A percentile compares a stretch with the other conserved stretches of the same genome.
These are phyloP conservation scores for Drosophila anomalata DNA, from an alignment of 2,888 invertebrate genomes.

Conservation along the genomic window DNA sequence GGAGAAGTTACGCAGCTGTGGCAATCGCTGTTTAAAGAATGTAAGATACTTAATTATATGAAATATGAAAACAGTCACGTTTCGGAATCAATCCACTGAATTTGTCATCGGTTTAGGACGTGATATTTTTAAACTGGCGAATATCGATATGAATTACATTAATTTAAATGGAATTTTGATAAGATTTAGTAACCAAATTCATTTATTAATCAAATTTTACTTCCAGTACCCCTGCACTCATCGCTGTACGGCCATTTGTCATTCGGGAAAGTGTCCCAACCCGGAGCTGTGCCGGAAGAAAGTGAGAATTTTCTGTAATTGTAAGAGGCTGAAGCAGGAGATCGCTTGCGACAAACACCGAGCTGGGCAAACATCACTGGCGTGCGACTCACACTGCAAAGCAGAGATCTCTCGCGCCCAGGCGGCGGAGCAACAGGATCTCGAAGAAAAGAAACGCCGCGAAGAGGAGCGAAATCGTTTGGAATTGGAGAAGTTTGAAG, in stretches of 20 bases:
- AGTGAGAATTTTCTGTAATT: slow-evolving; percentile 90
- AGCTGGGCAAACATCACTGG: slow-evolving; percentile 81
- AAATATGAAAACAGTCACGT: not conserved
- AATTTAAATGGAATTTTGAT: no score
- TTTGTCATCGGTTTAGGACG: slow-evolving; percentile 4
- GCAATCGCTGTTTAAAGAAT: slow-evolving; percentile 93
- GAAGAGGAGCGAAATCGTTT: slow-evolving; percentile 87
- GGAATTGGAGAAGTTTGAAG: slow-evolving; percentile 91
- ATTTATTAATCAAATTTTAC: not conserved
- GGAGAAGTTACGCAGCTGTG: slow-evolving; percentile 86
- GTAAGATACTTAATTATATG: slow-evolving; percentile 84
- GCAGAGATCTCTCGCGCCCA: slow-evolving; percentile 86
- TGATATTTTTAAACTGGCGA: not conserved
- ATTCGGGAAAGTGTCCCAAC: slow-evolving; percentile 88
- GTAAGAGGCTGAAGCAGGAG: slow-evolving; percentile 91
- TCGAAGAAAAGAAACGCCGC: slow-evolving; percentile 85
- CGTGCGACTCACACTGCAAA: slow-evolving; percentile 88
- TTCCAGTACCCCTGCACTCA: slow-evolving; percentile 92
- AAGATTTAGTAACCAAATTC: no score
- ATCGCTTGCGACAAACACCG: slow-evolving; percentile 87
- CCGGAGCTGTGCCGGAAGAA: slow-evolving; percentile 90
- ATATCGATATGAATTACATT: not conserved
- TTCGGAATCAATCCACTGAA: not conserved
- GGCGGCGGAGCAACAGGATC: slow-evolving; percentile 84
- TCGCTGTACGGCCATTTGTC: slow-evolving; percentile 90